Base-by-base conservation (phyloP, 2,113 vertebrate species). In the Capreolus pygargus region DNA sequence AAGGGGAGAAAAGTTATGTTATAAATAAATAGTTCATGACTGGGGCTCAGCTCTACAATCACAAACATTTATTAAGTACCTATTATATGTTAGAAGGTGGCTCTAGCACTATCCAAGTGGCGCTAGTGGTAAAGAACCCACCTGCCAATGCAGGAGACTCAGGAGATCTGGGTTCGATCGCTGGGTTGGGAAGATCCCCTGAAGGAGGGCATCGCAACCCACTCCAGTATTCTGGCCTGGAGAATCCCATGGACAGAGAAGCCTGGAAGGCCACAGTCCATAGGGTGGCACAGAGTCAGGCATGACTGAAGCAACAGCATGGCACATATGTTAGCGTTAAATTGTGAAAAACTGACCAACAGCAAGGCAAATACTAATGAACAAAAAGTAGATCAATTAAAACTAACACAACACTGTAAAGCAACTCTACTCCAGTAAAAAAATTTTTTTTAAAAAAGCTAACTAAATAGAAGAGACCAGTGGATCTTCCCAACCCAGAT, bases 61-160 rank as follows among this genome's bases (percentile, higher is more conserved):
- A 95, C 25, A 95, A 85, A 57, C 64, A 93, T 81, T 86, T 86
- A 94, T 60, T 89, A 94, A 55, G 25, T 39, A 91, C 3, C 61
- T 92, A 87, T 86, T 86, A 95, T 79, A 57, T 92, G 64, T 70
- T 1, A 70, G n/a, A 70, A 70, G n/a, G 64, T 36, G 19, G 21
- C 36, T 36, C 64, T 70, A 70, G 64, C n/a, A 70, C 64, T 70
- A 70, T 36, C 19, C 64, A 70, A 36, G 33, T 36, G 64, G n/a
- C n/a, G n/a, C 64, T 36, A 70, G 19, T 70, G 64, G n/a, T 23
- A 70, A 70, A 70, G 64, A 70, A 70, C 64, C 64, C 19, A 70
- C n/a, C 17, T 70, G 64, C 64, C n/a, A 36, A 70, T 0, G 9
- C 17, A 70, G 64, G 17, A 70, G n/a, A 70, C n/a, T 70, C 36